Conservation (phyloP, 2,888 invertebrate species). For the Xestoiulus laeticollis region DNA sequence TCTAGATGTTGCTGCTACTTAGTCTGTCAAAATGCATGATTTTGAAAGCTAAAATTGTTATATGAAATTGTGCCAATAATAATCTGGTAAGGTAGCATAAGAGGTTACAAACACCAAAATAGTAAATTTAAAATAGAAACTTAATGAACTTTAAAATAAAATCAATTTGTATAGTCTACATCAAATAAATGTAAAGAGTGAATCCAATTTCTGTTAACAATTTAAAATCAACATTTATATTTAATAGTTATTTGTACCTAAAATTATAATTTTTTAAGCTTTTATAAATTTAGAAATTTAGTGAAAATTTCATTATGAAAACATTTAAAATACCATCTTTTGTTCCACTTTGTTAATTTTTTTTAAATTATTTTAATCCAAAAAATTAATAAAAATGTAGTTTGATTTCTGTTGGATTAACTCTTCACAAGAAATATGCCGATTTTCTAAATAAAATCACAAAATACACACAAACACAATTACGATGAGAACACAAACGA, state of each 20-base stretch:
- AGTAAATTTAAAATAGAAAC: neutral
- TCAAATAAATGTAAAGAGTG: neutral
- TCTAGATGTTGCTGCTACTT: neutral
- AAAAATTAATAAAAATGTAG: too few relatives aligned
- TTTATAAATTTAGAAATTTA: too few relatives aligned
- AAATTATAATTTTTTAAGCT: too few relatives aligned
- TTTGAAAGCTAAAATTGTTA: neutral
- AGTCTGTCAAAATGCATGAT: neutral
- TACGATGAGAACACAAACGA: constrained; percentile 41
- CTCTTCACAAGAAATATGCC: neutral
- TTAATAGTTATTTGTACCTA: too few relatives aligned
- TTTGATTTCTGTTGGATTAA: neutral
- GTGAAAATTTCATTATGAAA: too few relatives aligned
- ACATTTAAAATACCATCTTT: too few relatives aligned
- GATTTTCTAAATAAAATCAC: neutral
- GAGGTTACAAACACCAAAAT: neutral
- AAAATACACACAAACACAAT: constrained; percentile 43
- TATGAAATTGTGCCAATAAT: neutral
- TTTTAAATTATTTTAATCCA: too few relatives aligned
- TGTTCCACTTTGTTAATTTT: too few relatives aligned
- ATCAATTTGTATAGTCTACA: constrained; percentile 3
- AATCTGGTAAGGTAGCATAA: neutral
- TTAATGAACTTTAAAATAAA: neutral
- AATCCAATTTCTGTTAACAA: neutral
- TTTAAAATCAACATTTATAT: too few relatives aligned